phyloP scores from a whole-genome alignment of 2,888 invertebrate genomes.

The Chrysotoxum bicinctum region DNA sequence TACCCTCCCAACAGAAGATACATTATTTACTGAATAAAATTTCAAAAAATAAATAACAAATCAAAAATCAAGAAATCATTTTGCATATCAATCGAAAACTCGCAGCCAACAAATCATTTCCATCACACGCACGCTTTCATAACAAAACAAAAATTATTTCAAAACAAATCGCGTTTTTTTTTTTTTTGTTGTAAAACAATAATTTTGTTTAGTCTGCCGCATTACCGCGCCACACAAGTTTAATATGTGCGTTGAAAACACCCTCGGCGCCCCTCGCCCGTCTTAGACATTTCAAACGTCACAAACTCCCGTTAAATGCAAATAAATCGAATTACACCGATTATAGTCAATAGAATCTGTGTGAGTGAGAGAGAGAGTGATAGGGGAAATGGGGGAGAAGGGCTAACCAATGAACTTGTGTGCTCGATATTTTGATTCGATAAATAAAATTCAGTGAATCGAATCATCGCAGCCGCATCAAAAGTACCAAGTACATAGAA shows the following conservation, averaged over 20 bases:
- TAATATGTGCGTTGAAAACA: conserved; percentile 4
- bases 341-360: conserved; percentile 5
- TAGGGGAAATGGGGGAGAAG: neutral
- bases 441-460: conserved; percentile 46
- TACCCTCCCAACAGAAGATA: neutral
- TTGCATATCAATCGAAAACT: conserved; percentile 46
- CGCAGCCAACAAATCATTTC: conserved; percentile 54
- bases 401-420: conserved; percentile 64
- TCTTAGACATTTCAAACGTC: neutral
- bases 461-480: conserved; percentile 19
- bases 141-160: conserved; percentile 31
- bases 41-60: neutral
- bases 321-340: conserved; percentile 57
- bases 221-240: neutral
- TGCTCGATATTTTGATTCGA: conserved; percentile 44
- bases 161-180: conserved; percentile 52
- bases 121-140: conserved; percentile 43
- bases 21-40: neutral
- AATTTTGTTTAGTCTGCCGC: conserved; percentile 40
- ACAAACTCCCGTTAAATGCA: neutral
- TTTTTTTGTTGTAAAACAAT: conserved; percentile 32
- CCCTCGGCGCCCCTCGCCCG: too few relatives aligned
- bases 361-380: neutral
- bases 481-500: neutral
- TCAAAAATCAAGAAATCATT: conserved; percentile 10